Conservation (phyloP, 2,113 vertebrate species). For the Callospermophilus lateralis region DNA sequence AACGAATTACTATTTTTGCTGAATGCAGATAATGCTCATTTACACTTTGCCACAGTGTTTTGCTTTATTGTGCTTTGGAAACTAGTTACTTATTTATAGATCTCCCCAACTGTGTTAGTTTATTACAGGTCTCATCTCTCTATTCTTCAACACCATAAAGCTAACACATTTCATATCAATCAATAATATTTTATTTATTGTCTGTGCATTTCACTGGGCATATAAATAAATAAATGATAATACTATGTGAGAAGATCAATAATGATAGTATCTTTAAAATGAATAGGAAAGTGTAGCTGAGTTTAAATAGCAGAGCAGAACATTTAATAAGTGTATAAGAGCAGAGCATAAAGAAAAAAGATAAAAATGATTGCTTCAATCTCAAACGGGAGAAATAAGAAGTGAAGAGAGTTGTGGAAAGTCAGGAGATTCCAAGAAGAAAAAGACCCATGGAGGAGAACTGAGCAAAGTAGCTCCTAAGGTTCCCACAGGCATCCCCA, state of each 20-base stretch:
- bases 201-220: background rate
- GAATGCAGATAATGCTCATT: background rate
- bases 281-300: background rate
- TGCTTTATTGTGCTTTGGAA: background rate
- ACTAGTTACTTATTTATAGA: background rate
- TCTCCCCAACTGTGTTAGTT: background rate
- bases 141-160: background rate
- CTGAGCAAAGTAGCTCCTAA: conserved; percentile 29
- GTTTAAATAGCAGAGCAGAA: conserved; percentile 19
- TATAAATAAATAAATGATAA: no score
- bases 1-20: background rate
- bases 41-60: background rate
- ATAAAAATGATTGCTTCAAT: background rate
- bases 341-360: conserved; percentile 30
- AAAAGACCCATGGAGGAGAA: background rate
- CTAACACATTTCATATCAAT: background rate
- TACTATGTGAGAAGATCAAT: background rate
- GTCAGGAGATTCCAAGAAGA: background rate
- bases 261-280: background rate
- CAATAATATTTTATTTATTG: background rate
- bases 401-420: background rate
- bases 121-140: background rate
- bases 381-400: background rate
- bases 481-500: conserved; percentile 56
- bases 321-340: background rate